phyloP scores from a whole-genome alignment of 1,140 invertebrate species.

The Drosophila lini region DNA sequence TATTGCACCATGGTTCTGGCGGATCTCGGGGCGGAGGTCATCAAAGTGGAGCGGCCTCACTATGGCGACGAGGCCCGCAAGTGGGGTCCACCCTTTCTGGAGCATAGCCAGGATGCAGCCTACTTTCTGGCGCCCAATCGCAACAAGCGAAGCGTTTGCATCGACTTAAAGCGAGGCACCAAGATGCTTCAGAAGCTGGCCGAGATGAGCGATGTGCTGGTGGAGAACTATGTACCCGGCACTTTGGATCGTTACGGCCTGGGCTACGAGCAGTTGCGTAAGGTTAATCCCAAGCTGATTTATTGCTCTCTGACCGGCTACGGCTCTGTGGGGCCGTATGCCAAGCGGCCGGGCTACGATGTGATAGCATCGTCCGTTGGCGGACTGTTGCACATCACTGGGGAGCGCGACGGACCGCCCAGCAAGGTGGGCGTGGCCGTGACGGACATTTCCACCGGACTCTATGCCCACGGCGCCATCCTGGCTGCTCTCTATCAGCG shows the following conservation, averaged over 20 bases:
- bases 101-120: slow-evolving; percentile 89
- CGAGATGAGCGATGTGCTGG: slow-evolving; percentile 92
- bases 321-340: slow-evolving; percentile 94
- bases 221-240: slow-evolving; percentile 98
- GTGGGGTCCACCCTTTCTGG: slow-evolving; percentile 96
- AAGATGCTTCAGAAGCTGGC: slow-evolving; percentile 91
- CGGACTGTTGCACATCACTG: slow-evolving; percentile 95
- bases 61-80: slow-evolving; percentile 93
- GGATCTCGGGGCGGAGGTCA: slow-evolving; percentile 97
- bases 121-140: slow-evolving; percentile 96
- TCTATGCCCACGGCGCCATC: slow-evolving; percentile 98
- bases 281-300: slow-evolving; percentile 91
- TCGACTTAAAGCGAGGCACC: slow-evolving; percentile 93
- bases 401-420: slow-evolving; percentile 92
- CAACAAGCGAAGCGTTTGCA: slow-evolving; percentile 97
- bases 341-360: slow-evolving; percentile 95
- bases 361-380: slow-evolving; percentile 97
- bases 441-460: slow-evolving; percentile 96
- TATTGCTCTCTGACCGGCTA: slow-evolving; percentile 98
- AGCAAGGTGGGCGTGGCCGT: slow-evolving; percentile 97
- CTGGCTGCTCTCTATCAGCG: slow-evolving; percentile 94
- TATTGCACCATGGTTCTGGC: slow-evolving; percentile 97
- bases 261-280: slow-evolving; percentile 91
- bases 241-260: slow-evolving; percentile 91
- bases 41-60: slow-evolving; percentile 93